Conservation (phyloP, 2,113 vertebrate species). For the Odocoileus virginianus region DNA sequence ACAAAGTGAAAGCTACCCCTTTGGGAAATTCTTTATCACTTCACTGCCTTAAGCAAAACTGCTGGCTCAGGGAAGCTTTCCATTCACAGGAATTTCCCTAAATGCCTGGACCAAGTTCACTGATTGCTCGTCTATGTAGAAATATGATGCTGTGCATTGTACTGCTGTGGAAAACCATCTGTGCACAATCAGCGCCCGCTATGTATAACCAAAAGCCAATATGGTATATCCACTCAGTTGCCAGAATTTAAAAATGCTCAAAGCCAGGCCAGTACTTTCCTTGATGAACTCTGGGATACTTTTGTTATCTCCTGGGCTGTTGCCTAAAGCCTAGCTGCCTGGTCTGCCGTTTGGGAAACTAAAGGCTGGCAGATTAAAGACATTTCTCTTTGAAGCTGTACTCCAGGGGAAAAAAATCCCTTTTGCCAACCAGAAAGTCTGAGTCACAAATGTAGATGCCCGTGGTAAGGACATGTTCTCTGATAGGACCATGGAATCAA, state of each 20-base stretch:
- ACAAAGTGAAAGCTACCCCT: not conserved
- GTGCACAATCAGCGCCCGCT: not conserved
- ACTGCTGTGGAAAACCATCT: conserved; percentile 33
- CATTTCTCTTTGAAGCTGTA: not conserved
- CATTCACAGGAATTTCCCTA: not conserved
- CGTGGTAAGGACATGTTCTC: not conserved
- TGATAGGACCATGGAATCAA: not conserved
- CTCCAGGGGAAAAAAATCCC: not conserved
- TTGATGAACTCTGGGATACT: not conserved
- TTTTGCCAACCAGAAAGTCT: not conserved
- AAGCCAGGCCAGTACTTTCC: not conserved
- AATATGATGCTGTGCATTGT: not conserved
- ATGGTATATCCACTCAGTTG: not conserved
- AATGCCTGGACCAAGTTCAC: not conserved
- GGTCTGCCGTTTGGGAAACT: not conserved
- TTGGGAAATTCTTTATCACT: not conserved
- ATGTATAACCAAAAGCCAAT: not conserved
- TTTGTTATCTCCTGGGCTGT: not conserved
- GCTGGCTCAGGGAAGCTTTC: not conserved
- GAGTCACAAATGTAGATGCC: not conserved
- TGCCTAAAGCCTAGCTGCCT: not conserved
- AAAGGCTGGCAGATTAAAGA: not conserved
- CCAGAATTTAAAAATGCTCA: not conserved
- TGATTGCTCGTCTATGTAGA: not conserved
- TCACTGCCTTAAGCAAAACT: conserved; percentile 14